A percentile compares a stretch with the other conserved stretches of the same genome.
Evolutionary conservation across 30 jellyfish, hydroid and myxozoan genomes (phyloP).

Genomic region (Rhopilema esculentum): DNA sequence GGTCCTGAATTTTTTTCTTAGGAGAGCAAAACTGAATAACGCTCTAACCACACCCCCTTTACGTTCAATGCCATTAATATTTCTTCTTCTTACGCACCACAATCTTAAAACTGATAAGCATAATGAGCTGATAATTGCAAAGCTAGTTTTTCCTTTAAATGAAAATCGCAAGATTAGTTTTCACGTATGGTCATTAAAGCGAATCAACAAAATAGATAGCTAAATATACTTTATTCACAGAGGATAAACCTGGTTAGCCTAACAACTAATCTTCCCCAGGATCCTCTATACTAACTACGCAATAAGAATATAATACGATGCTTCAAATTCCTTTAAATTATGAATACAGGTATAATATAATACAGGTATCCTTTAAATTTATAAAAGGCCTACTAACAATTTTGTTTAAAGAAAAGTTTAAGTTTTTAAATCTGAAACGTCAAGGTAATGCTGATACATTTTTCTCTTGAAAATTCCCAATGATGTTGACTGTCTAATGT

Average conservation of each 20-base stretch:
- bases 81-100: too few species aligned
- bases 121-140: too few species aligned
- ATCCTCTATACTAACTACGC: neutral
- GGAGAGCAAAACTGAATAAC: too few species aligned
- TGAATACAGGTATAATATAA: neutral
- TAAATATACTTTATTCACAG: conserved; percentile 2
- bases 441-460: conserved; percentile 19
- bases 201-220: too few species aligned
- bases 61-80: too few species aligned
- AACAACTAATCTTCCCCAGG: neutral
- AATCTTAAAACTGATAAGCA: too few species aligned
- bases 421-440: neutral
- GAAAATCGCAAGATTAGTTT: too few species aligned
- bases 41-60: too few species aligned
- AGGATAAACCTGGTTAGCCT: neutral
- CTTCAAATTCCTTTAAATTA: neutral
- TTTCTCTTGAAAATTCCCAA: conserved; percentile 10
- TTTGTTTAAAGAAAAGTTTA: neutral
- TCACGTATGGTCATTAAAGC: too few species aligned
- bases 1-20: too few species aligned
- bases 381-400: neutral
- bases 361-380: neutral
- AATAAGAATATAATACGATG: neutral
- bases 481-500: conserved; percentile 29
- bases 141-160: too few species aligned